Evolutionary conservation across 2,888 invertebrate genomes (phyloP), one percentile per base, ranked within the genome.

Genomic region (Cerastis leucographa): DNA sequence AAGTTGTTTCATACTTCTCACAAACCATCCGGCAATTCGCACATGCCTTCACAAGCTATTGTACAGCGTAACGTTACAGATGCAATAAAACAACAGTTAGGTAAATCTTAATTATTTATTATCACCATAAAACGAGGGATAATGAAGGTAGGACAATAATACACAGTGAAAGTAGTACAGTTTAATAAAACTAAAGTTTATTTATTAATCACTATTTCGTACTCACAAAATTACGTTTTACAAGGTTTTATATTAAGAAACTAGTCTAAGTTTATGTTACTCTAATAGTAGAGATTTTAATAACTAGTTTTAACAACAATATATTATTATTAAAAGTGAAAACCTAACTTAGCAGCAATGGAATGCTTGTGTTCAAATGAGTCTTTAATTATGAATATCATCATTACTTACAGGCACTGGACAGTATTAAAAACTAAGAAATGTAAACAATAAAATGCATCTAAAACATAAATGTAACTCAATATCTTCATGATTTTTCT

Each of bases 381-480:
- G 84, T 88, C 85, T 86, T 85, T 87, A 88, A 87, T 75, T 89
- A 94, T 95, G 96, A 96, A 96, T 96, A 96, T 96, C 92, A 93
- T 95, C 91, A 91, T 90, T 88, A 93, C 96, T 96, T 96, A 94
- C 96, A 96, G 96, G 96, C 95, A 96, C 96, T 96, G 96, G 93
- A 93, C 83, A 85, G 86, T 90, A 90, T 90, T 90, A 85, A 87
- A 87, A 90, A 85, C 87, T 86, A 89, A 88, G 78, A 87, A 84
- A 81, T 82, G 40, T 62, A 86, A 75, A 86, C 76, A 70, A 85
- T 88, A 84, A 82, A 88, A 87, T 85, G 85, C 80, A 80, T 83
- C 44, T 75, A 80, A 80, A 88, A 85, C 76, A 88, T 84, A 81
- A 88, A 87, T 79, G 67, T 72, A 80, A 88, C 64, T 79, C 79